Conservation (phyloP, 2,888 invertebrate genomes). For the Drosophila borealis region DNA sequence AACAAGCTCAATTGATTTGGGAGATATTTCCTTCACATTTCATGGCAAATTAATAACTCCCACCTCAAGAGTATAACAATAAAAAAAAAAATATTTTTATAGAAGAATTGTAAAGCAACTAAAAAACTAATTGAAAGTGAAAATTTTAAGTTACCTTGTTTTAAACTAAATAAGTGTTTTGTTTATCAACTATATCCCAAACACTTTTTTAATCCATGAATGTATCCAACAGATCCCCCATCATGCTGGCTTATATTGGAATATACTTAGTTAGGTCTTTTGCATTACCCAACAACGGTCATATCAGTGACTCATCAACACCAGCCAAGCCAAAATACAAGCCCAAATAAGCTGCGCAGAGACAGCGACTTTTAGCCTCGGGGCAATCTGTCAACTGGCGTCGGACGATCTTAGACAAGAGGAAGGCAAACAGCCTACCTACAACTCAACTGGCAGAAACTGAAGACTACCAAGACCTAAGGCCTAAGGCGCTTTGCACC, state of each 20-base stretch:
- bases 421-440: slow-evolving; percentile 38
- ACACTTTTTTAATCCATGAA: not conserved
- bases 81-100: too few relatives aligned
- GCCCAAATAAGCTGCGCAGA: slow-evolving; percentile 47
- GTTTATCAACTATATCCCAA: not conserved
- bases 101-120: too few relatives aligned
- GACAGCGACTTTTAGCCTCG: slow-evolving; percentile 66
- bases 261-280: not conserved
- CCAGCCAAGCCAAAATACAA: slow-evolving; percentile 44
- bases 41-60: too few relatives aligned
- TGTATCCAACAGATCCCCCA: too few relatives aligned
- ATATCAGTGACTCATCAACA: slow-evolving; percentile 71
- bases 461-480: slow-evolving; percentile 49
- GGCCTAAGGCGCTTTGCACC: slow-evolving; percentile 66
- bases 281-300: slow-evolving; percentile 27
- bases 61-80: too few relatives aligned
- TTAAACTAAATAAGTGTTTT: too few relatives aligned
- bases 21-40: too few relatives aligned
- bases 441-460: slow-evolving; percentile 49
- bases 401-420: slow-evolving; percentile 73
- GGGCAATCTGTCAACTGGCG: slow-evolving; percentile 76
- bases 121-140: too few relatives aligned
- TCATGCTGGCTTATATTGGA: not conserved
- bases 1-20: too few relatives aligned
- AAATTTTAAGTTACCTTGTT: too few relatives aligned